Evolutionary conservation across 2,888 invertebrate species (phyloP).

Genomic region (Lepidocyrtoides sp.): DNA sequence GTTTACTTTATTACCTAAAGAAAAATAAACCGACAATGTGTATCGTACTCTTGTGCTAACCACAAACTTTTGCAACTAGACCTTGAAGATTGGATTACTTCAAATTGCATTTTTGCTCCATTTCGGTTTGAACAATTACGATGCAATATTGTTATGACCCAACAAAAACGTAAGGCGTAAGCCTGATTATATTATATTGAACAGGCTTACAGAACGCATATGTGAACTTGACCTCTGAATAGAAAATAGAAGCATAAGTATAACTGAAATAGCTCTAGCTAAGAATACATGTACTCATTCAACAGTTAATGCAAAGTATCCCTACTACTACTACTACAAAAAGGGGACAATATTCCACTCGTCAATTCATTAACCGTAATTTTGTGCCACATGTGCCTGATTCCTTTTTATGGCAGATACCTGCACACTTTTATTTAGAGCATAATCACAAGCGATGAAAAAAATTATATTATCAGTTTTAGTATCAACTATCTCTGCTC

Average conservation of each 20-base stretch:
- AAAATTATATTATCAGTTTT: neutral
- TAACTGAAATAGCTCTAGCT: neutral
- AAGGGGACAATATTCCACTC: conserved; percentile 21
- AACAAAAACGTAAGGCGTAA: no score
- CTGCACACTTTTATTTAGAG: conserved; percentile 24
- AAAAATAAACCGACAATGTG: neutral
- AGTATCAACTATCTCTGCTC: neutral
- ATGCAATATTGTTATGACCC: no score
- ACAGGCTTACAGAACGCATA: conserved; percentile 40
- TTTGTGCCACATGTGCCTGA: conserved; percentile 16
- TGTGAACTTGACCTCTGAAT: conserved; percentile 77
- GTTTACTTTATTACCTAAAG: no score
- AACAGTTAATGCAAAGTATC: neutral
- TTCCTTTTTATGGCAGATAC: neutral
- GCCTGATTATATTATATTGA: no score
- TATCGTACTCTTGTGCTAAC: neutral
- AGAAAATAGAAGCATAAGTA: conserved; percentile 17
- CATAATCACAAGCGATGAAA: neutral
- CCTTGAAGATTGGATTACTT: conserved; percentile 18
- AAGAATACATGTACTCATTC: no score
- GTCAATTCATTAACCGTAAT: conserved; percentile 25
- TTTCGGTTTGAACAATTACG: neutral
- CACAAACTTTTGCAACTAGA: neutral
- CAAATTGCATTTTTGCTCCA: neutral
- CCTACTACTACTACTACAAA: neutral